Conservation (phyloP, 2,888 invertebrate species). For the Amorpha juglandis region DNA sequence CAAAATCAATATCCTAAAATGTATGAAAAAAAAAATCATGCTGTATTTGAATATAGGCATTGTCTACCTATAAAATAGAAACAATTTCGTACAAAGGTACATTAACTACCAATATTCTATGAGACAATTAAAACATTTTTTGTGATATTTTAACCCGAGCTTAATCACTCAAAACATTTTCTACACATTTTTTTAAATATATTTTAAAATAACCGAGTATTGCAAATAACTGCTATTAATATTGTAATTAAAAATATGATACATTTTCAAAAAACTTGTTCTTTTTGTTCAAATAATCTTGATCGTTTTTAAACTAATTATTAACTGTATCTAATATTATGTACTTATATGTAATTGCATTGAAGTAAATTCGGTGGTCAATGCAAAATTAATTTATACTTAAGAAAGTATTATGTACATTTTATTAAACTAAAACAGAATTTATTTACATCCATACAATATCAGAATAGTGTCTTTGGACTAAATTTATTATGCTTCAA, state of each 20-base stretch:
- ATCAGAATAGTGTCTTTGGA: neutral
- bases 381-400: slow-evolving; percentile 12
- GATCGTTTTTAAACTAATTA: neutral
- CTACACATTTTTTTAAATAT: neutral
- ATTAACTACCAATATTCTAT: neutral
- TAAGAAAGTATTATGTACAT: slow-evolving; percentile 1
- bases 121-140: neutral
- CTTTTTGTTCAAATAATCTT: neutral
- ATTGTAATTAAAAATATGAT: neutral
- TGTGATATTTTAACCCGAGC: neutral
- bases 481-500: slow-evolving; percentile 2
- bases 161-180: neutral
- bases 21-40: neutral
- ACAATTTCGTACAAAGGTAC: neutral
- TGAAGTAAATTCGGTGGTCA: slow-evolving; percentile 19
- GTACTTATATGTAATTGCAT: slow-evolving; percentile 3
- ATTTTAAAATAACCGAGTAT: neutral
- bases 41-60: neutral
- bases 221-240: neutral
- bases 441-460: slow-evolving; percentile 1
- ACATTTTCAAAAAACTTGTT: neutral
- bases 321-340: neutral
- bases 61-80: neutral
- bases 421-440: slow-evolving; percentile 34
- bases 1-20: too few relatives aligned